phyloP scores from a whole-genome alignment of 2,797 vertebrate genomes.

The Lithobates sylvaticus region DNA sequence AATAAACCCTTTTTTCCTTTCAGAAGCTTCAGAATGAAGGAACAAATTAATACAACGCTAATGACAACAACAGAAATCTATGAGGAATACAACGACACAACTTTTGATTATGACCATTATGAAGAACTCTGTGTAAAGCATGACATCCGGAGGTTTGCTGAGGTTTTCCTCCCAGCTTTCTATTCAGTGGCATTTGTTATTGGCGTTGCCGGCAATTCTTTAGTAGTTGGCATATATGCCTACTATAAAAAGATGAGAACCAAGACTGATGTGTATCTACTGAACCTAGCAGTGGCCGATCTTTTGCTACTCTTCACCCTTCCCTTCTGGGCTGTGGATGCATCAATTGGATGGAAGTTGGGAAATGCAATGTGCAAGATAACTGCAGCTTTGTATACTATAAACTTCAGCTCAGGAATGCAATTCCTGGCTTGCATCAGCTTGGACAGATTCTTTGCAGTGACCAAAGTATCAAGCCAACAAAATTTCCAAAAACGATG shows the following conservation, averaged over 20 bases:
- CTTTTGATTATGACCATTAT: constrained; percentile 76
- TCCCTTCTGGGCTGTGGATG: constrained; percentile 91
- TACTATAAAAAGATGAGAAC: constrained; percentile 85
- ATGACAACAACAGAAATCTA: constrained; percentile 74
- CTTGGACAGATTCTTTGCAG: constrained; percentile 84
- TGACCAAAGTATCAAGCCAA: constrained; percentile 57
- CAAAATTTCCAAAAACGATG: constrained; percentile 72
- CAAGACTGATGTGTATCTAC: constrained; percentile 88
- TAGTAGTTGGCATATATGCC: constrained; percentile 86
- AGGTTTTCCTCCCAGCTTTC: constrained; percentile 86
- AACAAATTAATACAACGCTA: constrained; percentile 68
- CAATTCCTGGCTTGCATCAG: constrained; percentile 92
- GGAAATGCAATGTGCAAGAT: constrained; percentile 85
- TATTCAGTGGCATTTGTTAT: constrained; percentile 83
- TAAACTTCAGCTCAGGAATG: constrained; percentile 93
- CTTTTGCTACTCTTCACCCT: constrained; percentile 89
- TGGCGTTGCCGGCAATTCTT: constrained; percentile 88
- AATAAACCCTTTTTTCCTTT: neutral
- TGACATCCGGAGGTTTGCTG: constrained; percentile 85
- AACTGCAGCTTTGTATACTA: constrained; percentile 83
- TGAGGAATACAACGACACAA: constrained; percentile 63
- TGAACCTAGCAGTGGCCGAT: constrained; percentile 90
- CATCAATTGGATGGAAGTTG: constrained; percentile 78
- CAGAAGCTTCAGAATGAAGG: constrained; percentile 64
- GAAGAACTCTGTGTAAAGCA: constrained; percentile 87